Evolutionary conservation across 2,888 invertebrate genomes (phyloP).

Genomic region (Willowsia nigromaculata): DNA sequence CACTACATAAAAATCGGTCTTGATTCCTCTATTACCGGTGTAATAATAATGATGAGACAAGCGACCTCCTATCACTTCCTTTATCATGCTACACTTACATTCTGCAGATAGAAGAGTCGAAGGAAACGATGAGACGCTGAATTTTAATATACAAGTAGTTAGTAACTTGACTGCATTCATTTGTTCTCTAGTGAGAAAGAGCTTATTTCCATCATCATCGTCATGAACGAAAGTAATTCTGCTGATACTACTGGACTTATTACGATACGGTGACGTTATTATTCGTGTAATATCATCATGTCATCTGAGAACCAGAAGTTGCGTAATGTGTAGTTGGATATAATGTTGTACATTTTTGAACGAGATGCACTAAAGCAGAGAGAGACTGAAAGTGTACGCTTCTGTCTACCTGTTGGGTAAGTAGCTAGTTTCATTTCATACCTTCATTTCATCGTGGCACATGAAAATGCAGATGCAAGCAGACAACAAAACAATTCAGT

Average conservation of each 20-base stretch:
- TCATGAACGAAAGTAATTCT: not conserved
- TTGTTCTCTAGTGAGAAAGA: conserved; percentile 48
- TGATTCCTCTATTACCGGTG: conserved; percentile 29
- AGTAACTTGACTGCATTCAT: conserved; percentile 43
- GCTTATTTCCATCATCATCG: conserved; percentile 15
- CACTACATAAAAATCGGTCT: conserved; percentile 47
- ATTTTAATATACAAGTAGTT: conserved; percentile 33
- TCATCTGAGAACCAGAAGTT: conserved; percentile 30
- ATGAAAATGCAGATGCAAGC: conserved; percentile 5
- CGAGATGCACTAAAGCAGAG: not conserved
- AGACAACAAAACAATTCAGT: not conserved
- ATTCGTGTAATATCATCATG: conserved; percentile 18
- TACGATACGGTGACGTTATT: not conserved
- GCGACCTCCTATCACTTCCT: conserved; percentile 57
- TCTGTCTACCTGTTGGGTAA: conserved; percentile 11
- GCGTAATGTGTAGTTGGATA: conserved; percentile 16
- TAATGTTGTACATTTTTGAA: not conserved
- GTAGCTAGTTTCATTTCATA: not conserved
- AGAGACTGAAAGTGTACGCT: not conserved
- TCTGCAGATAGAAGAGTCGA: not conserved
- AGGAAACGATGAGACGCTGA: not conserved
- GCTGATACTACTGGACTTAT: conserved; percentile 11
- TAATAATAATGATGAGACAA: conserved; percentile 52
- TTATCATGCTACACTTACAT: not conserved
- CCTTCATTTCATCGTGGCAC: not conserved